phyloP scores from a whole-genome alignment of 1,140 invertebrate genomes.

The Drosophila lowei region DNA sequence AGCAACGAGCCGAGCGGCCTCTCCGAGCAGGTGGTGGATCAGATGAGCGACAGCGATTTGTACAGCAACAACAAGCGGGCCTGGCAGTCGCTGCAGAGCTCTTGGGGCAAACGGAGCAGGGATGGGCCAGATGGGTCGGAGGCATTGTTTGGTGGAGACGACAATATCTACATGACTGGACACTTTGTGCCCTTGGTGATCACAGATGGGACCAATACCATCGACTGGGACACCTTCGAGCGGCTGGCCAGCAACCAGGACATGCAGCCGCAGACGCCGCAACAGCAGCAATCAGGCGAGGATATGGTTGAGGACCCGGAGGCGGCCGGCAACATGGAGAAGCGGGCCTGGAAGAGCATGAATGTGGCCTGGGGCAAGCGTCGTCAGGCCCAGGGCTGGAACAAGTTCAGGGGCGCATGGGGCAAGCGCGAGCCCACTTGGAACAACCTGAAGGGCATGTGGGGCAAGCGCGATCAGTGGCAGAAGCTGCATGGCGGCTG shows the following conservation, averaged over 20 bases:
- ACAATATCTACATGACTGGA: conserved; percentile 69
- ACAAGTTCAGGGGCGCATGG: conserved; percentile 86
- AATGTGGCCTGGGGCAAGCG: conserved; percentile 87
- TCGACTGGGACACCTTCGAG: conserved; percentile 73
- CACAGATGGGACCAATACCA: conserved; percentile 70
- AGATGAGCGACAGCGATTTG: conserved; percentile 57
- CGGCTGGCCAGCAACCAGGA: conserved; percentile 53
- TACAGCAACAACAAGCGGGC: conserved; percentile 84
- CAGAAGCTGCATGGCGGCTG: conserved; percentile 75
- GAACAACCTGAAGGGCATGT: conserved; percentile 89
- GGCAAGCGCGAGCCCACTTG: conserved; percentile 89
- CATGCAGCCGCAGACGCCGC: conserved; percentile 5
- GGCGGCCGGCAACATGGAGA: conserved; percentile 77
- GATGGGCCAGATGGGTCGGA: conserved; percentile 19
- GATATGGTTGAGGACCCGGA: conserved; percentile 42
- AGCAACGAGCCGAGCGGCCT: conserved; percentile 54
- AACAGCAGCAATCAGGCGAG: conserved; percentile 41
- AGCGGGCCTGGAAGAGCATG: conserved; percentile 86
- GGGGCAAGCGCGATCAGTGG: conserved; percentile 86
- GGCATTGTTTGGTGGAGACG: conserved; percentile 24
- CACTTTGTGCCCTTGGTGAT: conserved; percentile 75
- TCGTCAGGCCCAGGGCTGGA: conserved; percentile 85
- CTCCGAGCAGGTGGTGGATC: conserved; percentile 64
- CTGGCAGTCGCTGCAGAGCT: conserved; percentile 86
- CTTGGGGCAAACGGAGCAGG: conserved; percentile 86